Evolutionary conservation across 2,797 vertebrate genomes (phyloP), one percentile per base, ranked within the genome.

Genomic region (Cynopterus sphinx): DNA sequence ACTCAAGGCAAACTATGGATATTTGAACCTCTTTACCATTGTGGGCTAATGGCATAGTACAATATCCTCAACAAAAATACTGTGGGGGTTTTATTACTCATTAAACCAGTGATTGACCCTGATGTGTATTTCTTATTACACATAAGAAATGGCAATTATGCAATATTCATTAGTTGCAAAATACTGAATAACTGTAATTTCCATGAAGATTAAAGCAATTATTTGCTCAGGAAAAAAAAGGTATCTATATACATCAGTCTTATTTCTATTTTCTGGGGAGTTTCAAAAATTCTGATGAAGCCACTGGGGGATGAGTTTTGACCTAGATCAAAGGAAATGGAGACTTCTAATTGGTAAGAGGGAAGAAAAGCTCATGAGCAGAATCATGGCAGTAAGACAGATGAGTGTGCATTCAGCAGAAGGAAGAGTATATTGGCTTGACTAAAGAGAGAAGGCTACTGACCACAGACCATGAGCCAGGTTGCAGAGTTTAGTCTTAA

Each of bases 191-290:
- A 77, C 3, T 26, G 21, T 75, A 75, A 83, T 41, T 87, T 84
- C 74, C 78, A 95, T 78, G 55, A 92, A 46, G 19, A 63, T 0
- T 81, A 46, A 96, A 85, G 65, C 86, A 51, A 70, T 61, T 68
- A 55, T 36, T 19, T 91, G 61, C 86, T 86, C 86, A 97, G 41
- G 33, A 33, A 70, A 94, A 51, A 71, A 87, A 94, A 79, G 77
- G 24, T n/a, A 75, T 21, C 26, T 87, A 67, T 22, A 46, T 33
- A 59, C 0, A 82, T 61, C 19, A 59, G 10, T 82, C 43, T 55
- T 46, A 16, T 82, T 95, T 87, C 78, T 70, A 83, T 77, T 94
- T 97, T 92, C 94, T 67, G 79, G 70, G 31, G 9, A 57, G 39
- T 90, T 79, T 92, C 67, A 51, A 90, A 91, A 96, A 57, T 57